Conservation (phyloP, 2,888 invertebrate species). For the Rotaria socialis region DNA sequence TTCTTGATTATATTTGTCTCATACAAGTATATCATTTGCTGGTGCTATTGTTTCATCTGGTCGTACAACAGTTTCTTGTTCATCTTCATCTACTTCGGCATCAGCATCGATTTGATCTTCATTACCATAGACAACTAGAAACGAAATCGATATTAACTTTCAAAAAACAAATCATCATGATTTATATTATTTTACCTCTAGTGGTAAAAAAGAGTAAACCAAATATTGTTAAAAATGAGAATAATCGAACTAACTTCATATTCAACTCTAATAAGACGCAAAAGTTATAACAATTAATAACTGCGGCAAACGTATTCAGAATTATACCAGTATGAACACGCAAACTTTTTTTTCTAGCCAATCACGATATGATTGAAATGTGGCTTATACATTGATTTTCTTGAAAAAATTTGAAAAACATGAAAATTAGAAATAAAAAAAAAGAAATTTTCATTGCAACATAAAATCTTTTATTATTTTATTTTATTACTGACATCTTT, state of each 20-base stretch:
- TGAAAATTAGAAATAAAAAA: not conserved
- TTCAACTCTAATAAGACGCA: not conserved
- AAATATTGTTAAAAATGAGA: not conserved
- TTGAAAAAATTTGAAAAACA: not conserved
- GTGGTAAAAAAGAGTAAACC: not conserved
- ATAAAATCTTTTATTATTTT: not conserved
- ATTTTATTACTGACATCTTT: constrained; percentile 10
- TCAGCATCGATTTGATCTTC: not conserved
- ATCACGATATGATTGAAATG: not conserved
- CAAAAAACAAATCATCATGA: not conserved
- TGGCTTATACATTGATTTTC: not conserved
- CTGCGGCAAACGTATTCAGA: not conserved
- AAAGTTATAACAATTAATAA: not conserved
- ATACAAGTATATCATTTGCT: not conserved
- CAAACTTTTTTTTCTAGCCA: not conserved
- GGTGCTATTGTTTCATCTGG: not conserved
- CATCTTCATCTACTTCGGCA: not conserved
- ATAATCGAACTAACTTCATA: not conserved
- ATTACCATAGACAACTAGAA: not conserved
- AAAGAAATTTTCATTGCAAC: no score
- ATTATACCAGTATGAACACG: not conserved
- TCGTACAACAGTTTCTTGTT: not conserved
- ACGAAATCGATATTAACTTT: not conserved
- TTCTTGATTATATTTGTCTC: not conserved
- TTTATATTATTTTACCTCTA: not conserved